phyloP scores from a whole-genome alignment of 2,113 vertebrate species.

The Porphyrio hochstetteri region DNA sequence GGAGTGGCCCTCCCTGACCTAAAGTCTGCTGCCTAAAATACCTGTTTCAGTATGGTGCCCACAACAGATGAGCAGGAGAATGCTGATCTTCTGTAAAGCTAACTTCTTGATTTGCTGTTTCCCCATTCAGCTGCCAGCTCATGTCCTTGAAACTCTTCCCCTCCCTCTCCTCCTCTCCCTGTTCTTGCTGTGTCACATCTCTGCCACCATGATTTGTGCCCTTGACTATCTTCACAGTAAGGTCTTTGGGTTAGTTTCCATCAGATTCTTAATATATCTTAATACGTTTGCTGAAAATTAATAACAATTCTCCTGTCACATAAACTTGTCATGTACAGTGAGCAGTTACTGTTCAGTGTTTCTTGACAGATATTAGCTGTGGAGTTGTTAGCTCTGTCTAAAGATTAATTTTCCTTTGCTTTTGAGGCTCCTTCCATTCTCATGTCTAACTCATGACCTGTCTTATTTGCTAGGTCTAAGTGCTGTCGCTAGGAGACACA shows the following conservation, averaged over 20 bases:
- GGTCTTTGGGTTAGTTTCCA: background rate
- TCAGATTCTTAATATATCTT: background rate
- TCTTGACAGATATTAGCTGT: background rate
- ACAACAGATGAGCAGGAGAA: background rate
- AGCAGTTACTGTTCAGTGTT: background rate
- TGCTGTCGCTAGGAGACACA: slow-evolving; percentile 49
- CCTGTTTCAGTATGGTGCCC: background rate
- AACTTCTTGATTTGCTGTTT: background rate
- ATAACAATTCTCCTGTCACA: background rate
- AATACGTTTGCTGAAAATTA: background rate
- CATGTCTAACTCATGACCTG: slow-evolving; percentile 9
- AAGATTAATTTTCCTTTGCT: slow-evolving; percentile 5
- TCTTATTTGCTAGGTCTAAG: background rate
- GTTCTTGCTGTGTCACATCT: background rate
- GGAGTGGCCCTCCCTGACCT: background rate
- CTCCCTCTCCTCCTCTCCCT: background rate
- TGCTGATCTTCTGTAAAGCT: background rate
- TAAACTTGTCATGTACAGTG: background rate
- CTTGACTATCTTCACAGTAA: background rate
- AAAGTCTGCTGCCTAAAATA: background rate
- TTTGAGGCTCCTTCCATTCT: slow-evolving; percentile 31
- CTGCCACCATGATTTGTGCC: background rate
- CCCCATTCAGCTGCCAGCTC: background rate
- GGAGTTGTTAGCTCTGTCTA: background rate
- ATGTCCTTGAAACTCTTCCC: background rate